Percentiles rank a stretch among this genome's conserved stretches.
Conservation (phyloP, 1,140 invertebrate species). For the Archivesica marissinica region DNA sequence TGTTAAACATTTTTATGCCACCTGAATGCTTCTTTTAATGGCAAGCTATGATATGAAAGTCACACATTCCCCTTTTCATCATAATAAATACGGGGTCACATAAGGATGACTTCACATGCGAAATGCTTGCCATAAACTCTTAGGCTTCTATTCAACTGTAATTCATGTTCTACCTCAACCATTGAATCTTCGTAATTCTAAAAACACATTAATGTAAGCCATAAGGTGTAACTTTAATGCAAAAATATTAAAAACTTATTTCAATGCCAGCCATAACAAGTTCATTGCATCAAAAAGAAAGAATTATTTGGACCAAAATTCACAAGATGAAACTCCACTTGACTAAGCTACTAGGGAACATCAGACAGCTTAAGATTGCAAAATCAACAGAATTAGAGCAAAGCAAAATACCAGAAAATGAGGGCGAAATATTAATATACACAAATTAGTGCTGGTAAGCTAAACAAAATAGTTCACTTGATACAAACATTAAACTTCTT, state of each 20-base stretch:
- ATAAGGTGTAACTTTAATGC: background rate
- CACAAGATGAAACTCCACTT: background rate
- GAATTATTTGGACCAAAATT: background rate
- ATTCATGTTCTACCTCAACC: background rate
- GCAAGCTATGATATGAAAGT: conserved; percentile 21
- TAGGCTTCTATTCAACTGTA: background rate
- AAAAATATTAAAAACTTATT: background rate
- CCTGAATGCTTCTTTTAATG: conserved; percentile 36
- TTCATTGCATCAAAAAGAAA: no score
- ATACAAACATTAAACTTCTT: background rate
- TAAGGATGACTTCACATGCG: background rate
- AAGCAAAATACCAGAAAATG: background rate
- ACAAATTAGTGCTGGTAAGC: background rate
- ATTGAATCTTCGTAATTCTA: background rate
- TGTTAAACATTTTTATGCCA: conserved; percentile 26
- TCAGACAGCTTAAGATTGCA: no score
- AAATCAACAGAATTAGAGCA: no score
- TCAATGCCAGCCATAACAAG: background rate
- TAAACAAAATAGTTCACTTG: background rate
- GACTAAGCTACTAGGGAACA: background rate
- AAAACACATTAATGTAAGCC: background rate
- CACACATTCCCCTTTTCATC: background rate
- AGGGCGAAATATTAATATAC: background rate
- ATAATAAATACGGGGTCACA: conserved; percentile 2
- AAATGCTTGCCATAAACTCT: background rate